Conservation (phyloP, 2,797 vertebrate genomes). For the Poecilia gillii region DNA sequence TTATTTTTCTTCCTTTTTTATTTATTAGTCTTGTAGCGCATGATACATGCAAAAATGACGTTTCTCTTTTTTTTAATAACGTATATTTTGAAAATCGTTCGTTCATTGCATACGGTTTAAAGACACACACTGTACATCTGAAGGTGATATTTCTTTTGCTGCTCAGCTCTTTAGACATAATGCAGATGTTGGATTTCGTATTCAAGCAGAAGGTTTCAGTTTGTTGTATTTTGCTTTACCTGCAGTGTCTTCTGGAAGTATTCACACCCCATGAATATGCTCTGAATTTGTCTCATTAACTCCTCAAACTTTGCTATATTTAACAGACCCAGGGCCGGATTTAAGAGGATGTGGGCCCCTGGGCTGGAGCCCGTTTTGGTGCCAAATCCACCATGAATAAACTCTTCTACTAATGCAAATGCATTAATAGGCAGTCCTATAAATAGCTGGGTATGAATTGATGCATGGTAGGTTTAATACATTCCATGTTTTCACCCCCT, state of each 20-base stretch:
- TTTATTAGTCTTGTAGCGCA: constrained; percentile 77
- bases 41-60: constrained; percentile 71
- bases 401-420: no score
- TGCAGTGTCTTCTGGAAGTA: constrained; percentile 4
- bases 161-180: constrained; percentile 37
- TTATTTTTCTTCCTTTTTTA: constrained; percentile 44
- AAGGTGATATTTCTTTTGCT: constrained; percentile 24
- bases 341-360: no score
- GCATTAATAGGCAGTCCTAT: no score
- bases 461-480: no score
- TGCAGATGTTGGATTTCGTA: constrained; percentile 45
- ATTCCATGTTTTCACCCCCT: no score
- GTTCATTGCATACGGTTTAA: constrained; percentile 50
- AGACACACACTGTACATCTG: constrained; percentile 74
- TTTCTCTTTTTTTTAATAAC: constrained; percentile 16
- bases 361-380: no score
- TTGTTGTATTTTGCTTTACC: constrained; percentile 32
- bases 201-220: constrained; percentile 35
- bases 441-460: no score
- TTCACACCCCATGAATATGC: not conserved
- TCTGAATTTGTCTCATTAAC: not conserved
- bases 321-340: not conserved
- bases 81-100: constrained; percentile 39
- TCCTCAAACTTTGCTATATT: not conserved
- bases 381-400: no score